A percentile compares a stretch with the other conserved stretches of the same genome.
Conservation (phyloP, 1,140 invertebrate genomes). For the Trachymyrmex septentrionalis region DNA sequence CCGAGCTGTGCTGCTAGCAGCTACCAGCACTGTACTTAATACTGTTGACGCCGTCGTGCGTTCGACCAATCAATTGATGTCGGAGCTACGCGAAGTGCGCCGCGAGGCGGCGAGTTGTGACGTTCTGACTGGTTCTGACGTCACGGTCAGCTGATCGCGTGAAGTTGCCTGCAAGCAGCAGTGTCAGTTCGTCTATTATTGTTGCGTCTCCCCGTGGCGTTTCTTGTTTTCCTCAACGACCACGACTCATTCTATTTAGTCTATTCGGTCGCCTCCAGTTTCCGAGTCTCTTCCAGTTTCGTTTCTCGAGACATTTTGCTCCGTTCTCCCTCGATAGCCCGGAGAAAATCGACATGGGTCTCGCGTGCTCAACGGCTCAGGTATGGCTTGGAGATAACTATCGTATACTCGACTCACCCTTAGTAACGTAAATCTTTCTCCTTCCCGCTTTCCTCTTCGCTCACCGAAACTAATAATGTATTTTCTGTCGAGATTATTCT, state of each 20-base stretch:
- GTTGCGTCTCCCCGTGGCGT: slow-evolving; percentile 12
- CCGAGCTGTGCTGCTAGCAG: not conserved
- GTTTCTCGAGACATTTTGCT: not conserved
- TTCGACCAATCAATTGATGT: slow-evolving; percentile 51
- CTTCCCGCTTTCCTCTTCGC: not conserved
- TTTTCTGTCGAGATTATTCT: not conserved
- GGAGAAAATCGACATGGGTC: slow-evolving; percentile 77
- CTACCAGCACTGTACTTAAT: not conserved
- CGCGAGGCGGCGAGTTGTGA: not conserved
- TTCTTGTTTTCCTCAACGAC: not conserved
- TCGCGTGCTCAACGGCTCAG: slow-evolving; percentile 84
- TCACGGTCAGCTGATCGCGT: slow-evolving; percentile 67
- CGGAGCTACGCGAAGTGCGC: slow-evolving; percentile 15
- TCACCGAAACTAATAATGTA: not conserved
- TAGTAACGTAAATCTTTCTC: not conserved
- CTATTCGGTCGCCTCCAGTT: not conserved
- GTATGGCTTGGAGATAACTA: slow-evolving; percentile 69
- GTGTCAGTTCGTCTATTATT: slow-evolving; percentile 63
- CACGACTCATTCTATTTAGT: too few species aligned
- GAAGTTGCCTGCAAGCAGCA: slow-evolving; percentile 48
- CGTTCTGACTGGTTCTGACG: slow-evolving; percentile 17
- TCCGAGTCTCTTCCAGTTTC: not conserved
- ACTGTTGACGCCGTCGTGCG: not conserved
- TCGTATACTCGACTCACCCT: not conserved
- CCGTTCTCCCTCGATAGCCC: not conserved